phyloP scores from a whole-genome alignment of 2,888 invertebrate species.

The Gasteruption jaculator region DNA sequence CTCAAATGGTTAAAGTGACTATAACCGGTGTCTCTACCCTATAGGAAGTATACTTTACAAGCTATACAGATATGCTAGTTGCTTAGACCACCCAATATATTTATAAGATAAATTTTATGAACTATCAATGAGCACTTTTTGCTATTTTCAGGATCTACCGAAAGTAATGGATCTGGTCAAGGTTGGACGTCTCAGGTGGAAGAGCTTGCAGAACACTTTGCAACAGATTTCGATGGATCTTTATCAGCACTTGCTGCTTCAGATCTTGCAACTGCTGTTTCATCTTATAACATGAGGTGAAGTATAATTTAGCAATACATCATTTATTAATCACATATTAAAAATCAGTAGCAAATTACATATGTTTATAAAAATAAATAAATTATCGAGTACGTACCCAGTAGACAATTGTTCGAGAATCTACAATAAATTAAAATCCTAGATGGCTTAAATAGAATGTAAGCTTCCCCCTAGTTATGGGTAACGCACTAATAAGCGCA shows the following conservation, averaged over 20 bases:
- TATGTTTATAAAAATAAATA: background rate
- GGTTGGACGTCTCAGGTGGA: constrained; percentile 56
- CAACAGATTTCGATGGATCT: constrained; percentile 71
- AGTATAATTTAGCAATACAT: too few relatives aligned
- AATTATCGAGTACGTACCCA: background rate
- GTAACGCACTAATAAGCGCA: too few relatives aligned
- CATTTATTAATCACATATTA: too few relatives aligned
- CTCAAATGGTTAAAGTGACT: too few relatives aligned
- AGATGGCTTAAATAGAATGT: too few relatives aligned
- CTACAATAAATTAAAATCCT: background rate
- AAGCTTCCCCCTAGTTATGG: too few relatives aligned
- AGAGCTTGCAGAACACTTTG: constrained; percentile 64
- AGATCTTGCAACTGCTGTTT: constrained; percentile 59
- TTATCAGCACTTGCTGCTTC: constrained; percentile 64
- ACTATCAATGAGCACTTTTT: constrained; percentile 4
- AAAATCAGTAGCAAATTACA: background rate
- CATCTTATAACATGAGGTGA: constrained; percentile 70
- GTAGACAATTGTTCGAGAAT: background rate
- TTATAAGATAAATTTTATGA: too few relatives aligned
- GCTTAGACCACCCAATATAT: too few relatives aligned
- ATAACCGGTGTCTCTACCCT: constrained; percentile 7
- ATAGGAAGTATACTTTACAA: constrained; percentile 3
- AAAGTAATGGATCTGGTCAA: constrained; percentile 44
- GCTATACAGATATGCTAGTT: too few relatives aligned
- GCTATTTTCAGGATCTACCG: constrained; percentile 36